A percentile compares a stretch with the other conserved stretches of the same genome.
These are phyloP conservation scores for Chlamydotis undulata DNA, from an alignment of 2,113 vertebrate species.

Conservation along the genomic window DNA sequence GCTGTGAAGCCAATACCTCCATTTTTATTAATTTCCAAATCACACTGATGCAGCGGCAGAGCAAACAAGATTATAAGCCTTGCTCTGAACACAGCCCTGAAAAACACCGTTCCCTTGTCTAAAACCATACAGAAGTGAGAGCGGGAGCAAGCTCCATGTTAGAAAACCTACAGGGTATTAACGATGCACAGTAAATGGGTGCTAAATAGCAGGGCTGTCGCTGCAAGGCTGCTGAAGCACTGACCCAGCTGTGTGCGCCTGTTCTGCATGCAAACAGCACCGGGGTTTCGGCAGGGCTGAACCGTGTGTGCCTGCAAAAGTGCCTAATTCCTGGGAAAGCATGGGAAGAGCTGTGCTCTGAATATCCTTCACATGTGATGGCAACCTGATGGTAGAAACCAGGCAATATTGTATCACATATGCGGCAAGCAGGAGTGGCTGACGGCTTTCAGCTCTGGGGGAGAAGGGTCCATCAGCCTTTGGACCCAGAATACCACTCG, in stretches of 20 bases:
- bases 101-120: background rate
- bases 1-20: background rate
- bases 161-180: background rate
- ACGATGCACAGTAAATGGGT: background rate
- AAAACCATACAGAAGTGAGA: background rate
- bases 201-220: background rate
- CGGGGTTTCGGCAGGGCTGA: background rate
- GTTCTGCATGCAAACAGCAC: background rate
- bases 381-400: background rate
- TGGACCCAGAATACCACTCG: background rate
- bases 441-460: background rate
- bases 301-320: fast-evolving
- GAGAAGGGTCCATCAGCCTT: background rate
- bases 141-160: background rate
- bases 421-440: background rate
- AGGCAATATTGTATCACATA: fast-evolving
- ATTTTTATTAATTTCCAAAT: background rate
- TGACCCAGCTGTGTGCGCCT: background rate
- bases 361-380: fast-evolving
- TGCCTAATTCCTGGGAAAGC: background rate
- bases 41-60: background rate
- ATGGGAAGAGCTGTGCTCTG: background rate
- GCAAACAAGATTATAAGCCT: background rate
- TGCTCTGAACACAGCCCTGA: background rate
- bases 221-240: background rate